Evolutionary conservation across 2,888 invertebrate species (phyloP).

Genomic region (Dicycla oo): DNA sequence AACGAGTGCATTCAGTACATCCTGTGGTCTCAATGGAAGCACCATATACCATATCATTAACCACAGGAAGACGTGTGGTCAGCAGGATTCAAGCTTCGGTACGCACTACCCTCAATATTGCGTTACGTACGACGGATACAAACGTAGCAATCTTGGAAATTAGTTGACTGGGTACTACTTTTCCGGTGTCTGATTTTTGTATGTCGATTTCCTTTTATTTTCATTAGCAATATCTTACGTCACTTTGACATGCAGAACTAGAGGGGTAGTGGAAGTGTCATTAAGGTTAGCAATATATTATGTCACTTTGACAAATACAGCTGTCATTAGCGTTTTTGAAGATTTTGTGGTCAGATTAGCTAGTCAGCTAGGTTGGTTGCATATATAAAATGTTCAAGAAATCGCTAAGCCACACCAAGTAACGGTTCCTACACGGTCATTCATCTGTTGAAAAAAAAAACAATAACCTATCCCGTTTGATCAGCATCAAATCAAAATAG

Average conservation of each 20-base stretch:
- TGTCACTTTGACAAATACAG: conserved; percentile 2
- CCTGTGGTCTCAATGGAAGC: conserved; percentile 41
- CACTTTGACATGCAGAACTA: conserved; percentile 10
- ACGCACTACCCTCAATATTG: conserved; percentile 54
- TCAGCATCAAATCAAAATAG: conserved; percentile 51
- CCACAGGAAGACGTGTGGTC: conserved; percentile 61
- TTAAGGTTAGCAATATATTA: neutral
- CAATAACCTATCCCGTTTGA: conserved; percentile 49
- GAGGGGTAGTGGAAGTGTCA: too few relatives aligned
- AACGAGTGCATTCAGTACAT: conserved; percentile 16
- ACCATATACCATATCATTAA: conserved; percentile 57
- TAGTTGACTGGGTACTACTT: conserved; percentile 2
- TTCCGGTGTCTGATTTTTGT: conserved; percentile 8
- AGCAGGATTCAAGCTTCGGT: conserved; percentile 63
- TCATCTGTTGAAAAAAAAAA: conserved; percentile 57
- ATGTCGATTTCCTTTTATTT: too few relatives aligned
- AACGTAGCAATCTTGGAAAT: conserved; percentile 39
- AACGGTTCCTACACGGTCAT: conserved; percentile 55
- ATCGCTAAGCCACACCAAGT: neutral
- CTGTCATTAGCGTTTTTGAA: neutral
- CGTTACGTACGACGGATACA: conserved; percentile 49
- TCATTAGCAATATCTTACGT: neutral
- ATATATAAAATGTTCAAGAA: neutral
- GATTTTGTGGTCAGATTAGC: neutral
- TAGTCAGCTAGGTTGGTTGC: neutral